Base-by-base conservation (phyloP, 1,140 invertebrate species). In the Drosophila asahinai region DNA sequence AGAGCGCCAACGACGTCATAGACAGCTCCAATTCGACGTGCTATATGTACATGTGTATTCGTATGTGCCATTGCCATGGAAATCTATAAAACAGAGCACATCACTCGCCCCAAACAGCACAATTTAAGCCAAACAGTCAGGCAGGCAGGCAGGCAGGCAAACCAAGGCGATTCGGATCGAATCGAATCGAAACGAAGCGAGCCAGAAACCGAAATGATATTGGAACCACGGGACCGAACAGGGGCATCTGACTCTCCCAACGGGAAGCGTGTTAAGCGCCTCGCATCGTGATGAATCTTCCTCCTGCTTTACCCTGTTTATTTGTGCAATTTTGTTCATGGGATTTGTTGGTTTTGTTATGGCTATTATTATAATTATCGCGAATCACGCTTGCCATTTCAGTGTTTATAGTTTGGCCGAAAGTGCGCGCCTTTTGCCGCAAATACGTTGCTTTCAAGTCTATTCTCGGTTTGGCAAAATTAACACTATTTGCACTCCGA, bases 301-400 rank as follows among this genome's bases (percentile, higher is more conserved):
- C 19, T 52, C 17, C 65, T 14, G 33, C 33, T 42, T 36, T 58
- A 27, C 36, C 84, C 80, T 90, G 86, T 90, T 90, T 89, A 90
- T 90, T 90, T 86, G 58, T 65, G 64, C 75, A 59, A 77, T 66
- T 74, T 61, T 57, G n/a, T 49, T 71, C 58, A 36, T 61, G 57
- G 58, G 36, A 60, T 77, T 62, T 77, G 75, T 51, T 33, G 63
- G 30, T 71, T 66, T 54, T 49, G 63, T 40, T 72, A 55, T 57
- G 55, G 77, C 80, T 62, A 72, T 89, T 78, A 84, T 75, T 81
- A 83, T 87, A 84, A 78, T 86, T 86, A 81, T 78, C 78, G 72
- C 77, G 59, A 67, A 78, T 75, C 47, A 57, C 74, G 67, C 33
- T 79, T 83, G 72, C 38, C 61, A 57, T 66, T 80, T 57, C 57